Evolutionary conservation across 2,113 vertebrate species (phyloP).

Genomic region (Epinephelus fuscoguttatus): DNA sequence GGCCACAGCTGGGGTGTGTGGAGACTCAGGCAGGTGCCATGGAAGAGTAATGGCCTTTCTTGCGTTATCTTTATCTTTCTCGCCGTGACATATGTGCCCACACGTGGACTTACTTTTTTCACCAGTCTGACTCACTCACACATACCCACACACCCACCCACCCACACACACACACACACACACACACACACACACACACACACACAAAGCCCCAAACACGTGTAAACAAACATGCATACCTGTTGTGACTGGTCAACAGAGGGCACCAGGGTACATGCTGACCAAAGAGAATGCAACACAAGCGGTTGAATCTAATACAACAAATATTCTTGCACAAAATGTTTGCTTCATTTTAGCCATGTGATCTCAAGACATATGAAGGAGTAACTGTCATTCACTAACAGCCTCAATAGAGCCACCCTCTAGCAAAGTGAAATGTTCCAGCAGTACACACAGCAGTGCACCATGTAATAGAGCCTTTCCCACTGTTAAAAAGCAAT

Average conservation of each 20-base stretch:
- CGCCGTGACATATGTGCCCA: neutral
- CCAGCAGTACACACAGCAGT: conserved; percentile 13
- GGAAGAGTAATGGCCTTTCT: conserved; percentile 40
- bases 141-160: neutral
- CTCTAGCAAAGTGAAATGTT: neutral
- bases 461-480: neutral
- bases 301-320: neutral
- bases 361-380: neutral
- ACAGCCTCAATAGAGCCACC: neutral
- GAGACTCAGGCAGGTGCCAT: conserved; percentile 61
- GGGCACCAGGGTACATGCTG: neutral
- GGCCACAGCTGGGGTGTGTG: conserved; percentile 62
- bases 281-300: neutral
- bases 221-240: neutral
- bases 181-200: neutral
- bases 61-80: conserved; percentile 5
- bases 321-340: neutral
- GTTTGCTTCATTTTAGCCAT: neutral
- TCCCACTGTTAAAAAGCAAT: conserved; percentile 25
- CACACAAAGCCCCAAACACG: neutral
- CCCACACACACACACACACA: too few relatives aligned
- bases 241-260: conserved; percentile 7
- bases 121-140: neutral
- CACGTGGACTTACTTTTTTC: neutral
- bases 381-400: neutral